Conservation (phyloP, 2,888 invertebrate genomes). For the Acleris laterana region DNA sequence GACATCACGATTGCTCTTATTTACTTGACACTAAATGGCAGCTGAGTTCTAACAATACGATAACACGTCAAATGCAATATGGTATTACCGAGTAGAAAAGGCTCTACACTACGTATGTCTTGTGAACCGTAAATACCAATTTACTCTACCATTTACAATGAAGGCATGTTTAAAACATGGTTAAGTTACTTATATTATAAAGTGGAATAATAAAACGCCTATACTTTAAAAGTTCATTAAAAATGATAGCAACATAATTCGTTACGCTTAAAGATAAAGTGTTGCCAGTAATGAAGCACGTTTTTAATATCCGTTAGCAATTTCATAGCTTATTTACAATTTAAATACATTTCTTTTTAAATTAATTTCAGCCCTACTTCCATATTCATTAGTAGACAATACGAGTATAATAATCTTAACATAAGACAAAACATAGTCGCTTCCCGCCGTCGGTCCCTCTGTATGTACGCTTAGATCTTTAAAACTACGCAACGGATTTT, state of each 20-base stretch:
- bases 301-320: constrained; percentile 31
- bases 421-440: neutral
- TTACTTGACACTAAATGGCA: no score
- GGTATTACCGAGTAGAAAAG: no score
- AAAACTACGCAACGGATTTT: no score
- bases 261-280: constrained; percentile 3
- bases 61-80: no score
- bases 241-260: constrained; percentile 6
- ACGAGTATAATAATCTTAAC: neutral
- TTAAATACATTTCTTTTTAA: constrained; percentile 2
- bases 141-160: no score
- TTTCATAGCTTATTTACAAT: constrained; percentile 1
- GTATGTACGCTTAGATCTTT: no score
- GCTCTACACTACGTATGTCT: no score
- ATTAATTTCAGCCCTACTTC: neutral
- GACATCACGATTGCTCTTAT: no score
- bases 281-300: constrained; percentile 23
- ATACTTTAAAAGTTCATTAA: neutral
- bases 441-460: no score
- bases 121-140: no score
- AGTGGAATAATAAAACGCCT: neutral
- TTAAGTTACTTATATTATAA: neutral
- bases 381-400: neutral
- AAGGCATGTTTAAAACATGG: no score
- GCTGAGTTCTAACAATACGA: no score